Conservation (phyloP, 2,797 vertebrate genomes). For the Myripristis murdjan region DNA sequence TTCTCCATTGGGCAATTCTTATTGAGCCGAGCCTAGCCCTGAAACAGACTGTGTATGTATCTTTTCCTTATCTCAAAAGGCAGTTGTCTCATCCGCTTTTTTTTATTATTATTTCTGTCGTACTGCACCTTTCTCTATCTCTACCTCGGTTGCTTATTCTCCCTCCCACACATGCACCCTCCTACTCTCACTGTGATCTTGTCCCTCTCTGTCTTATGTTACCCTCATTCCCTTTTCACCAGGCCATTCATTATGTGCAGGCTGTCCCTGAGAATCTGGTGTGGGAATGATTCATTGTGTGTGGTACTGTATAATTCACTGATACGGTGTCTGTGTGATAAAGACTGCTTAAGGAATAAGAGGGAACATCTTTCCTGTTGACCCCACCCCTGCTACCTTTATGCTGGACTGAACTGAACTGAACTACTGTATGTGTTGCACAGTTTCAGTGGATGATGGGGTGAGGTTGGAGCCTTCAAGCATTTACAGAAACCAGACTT, state of each 20-base stretch:
- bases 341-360: slow-evolving; percentile 35
- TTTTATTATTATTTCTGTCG: slow-evolving; percentile 30
- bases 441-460: slow-evolving; percentile 3
- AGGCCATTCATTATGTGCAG: slow-evolving; percentile 39
- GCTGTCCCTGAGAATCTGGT: slow-evolving; percentile 34
- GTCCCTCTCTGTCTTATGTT: slow-evolving; percentile 7
- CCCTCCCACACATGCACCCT: slow-evolving; percentile 9
- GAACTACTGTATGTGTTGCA: slow-evolving; percentile 41
- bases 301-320: slow-evolving; percentile 37
- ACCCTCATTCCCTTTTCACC: slow-evolving; percentile 40
- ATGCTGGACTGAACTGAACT: slow-evolving; percentile 40
- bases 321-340: slow-evolving; percentile 53
- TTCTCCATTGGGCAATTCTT: slow-evolving; percentile 1
- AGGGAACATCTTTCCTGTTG: slow-evolving; percentile 28
- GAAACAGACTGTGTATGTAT: slow-evolving; percentile 30
- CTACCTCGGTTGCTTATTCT: slow-evolving; percentile 19
- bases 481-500: background rate
- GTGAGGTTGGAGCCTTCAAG: background rate
- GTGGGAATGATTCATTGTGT: slow-evolving; percentile 50
- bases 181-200: slow-evolving; percentile 7
- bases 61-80: slow-evolving; percentile 51
- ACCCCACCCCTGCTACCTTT: slow-evolving; percentile 20
- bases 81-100: slow-evolving; percentile 42
- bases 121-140: slow-evolving; percentile 26
- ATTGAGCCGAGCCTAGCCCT: slow-evolving; percentile 6